Evolutionary conservation across 2,888 invertebrate genomes (phyloP), one percentile per base, ranked within the genome.

Genomic region (Kuschelorhynchus macadamiae): DNA sequence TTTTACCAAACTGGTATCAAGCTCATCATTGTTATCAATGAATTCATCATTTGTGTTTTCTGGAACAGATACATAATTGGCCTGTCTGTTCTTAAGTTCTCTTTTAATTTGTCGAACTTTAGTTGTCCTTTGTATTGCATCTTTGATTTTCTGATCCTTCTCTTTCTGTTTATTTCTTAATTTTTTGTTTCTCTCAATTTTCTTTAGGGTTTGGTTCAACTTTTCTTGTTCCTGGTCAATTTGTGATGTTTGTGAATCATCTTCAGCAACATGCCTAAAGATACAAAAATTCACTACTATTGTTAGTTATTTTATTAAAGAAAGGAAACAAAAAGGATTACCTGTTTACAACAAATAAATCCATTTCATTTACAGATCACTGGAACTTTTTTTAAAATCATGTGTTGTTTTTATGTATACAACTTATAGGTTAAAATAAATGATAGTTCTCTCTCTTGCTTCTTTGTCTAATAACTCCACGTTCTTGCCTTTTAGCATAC

Each of bases 291-390:
- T 41, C 53, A 46, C 20, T 30, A 36, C 18, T 20, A 17, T 12
- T 8, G 32, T n/a, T n/a, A n/a, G n/a, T n/a, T n/a, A 36, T 56
- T 1, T 0, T 49, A 77, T 77, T 12, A 32, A 76, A 9, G 5
- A 4, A 8, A n/a, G 33, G 14, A 67, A 36, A 12, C 2, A 25
- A 53, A 46, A 12, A 9, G n/a, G 9, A 33, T 75, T 83, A 91
- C 92, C 92, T 88, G 78, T 91, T 90, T 56, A 92, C 87, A 70
- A 91, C 86, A 79, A 92, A 92, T 73, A 92, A 85, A 83, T 90
- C 90, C 92, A 92, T 91, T 57, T 53, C 16, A 36, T 9, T 17
- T 49, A n/a, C n/a, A n/a, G n/a, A n/a, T n/a, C n/a, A n/a, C n/a
- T n/a, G n/a, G n/a, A n/a, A n/a, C n/a, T n/a, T n/a, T n/a, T n/a